A percentile compares a stretch with the other conserved stretches of the same genome.
Evolutionary conservation across 2,113 vertebrate species (phyloP).

Genomic region (Emydocephalus ijimae): DNA sequence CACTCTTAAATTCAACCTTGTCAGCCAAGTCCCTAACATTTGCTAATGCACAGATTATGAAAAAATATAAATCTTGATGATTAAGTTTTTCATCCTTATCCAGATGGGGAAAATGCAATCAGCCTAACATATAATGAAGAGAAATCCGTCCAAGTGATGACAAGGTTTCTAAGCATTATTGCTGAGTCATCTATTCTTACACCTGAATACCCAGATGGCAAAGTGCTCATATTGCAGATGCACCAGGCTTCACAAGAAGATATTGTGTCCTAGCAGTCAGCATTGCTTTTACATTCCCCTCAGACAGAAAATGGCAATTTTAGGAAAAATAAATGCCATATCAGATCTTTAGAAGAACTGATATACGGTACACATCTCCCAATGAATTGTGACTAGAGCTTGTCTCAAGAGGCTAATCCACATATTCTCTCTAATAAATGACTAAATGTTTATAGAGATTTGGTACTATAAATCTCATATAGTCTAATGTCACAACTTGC

Average conservation of each 20-base stretch:
- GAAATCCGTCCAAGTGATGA: conserved; percentile 10
- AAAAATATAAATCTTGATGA: conserved; percentile 3
- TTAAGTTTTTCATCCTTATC: neutral
- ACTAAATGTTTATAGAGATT: neutral
- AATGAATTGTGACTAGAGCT: conserved; percentile 12
- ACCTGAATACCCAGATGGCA: conserved; percentile 27
- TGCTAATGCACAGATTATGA: neutral
- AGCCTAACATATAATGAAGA: conserved; percentile 15
- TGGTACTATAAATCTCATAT: neutral
- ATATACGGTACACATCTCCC: neutral
- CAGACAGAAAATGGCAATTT: conserved; percentile 15
- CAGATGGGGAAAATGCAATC: conserved; percentile 18
- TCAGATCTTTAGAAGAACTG: neutral
- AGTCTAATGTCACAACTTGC: neutral
- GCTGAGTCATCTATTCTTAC: conserved; percentile 25
- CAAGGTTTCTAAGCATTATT: neutral
- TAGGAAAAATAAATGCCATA: conserved; percentile 19
- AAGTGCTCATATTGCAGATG: conserved; percentile 6
- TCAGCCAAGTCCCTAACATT: neutral
- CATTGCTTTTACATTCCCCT: conserved; percentile 6
- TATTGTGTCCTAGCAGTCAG: neutral
- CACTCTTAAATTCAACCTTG: neutral
- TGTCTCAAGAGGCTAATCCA: conserved; percentile 15
- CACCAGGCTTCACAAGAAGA: neutral
- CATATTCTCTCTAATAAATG: neutral